Conservation (phyloP, 2,797 vertebrate species). For the Mus minutoides region DNA sequence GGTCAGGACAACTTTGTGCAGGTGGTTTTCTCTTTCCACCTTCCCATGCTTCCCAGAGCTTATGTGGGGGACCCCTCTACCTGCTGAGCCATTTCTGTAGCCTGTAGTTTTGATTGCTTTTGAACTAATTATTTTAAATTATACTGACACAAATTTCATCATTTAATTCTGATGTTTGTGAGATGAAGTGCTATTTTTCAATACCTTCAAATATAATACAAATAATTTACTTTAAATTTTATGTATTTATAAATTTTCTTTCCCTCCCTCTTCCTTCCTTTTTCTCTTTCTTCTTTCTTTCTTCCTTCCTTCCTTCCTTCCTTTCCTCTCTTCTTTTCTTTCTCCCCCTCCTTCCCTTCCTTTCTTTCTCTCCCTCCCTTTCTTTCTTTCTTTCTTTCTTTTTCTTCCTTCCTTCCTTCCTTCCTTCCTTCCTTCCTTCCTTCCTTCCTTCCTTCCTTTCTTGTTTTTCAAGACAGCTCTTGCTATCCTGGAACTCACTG, state of each 20-base stretch:
- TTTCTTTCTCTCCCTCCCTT: too few species aligned
- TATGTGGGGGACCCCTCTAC: too few species aligned
- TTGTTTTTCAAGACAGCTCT: not conserved
- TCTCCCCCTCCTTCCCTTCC: too few species aligned
- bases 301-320: too few species aligned
- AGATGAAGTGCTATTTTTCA: not conserved
- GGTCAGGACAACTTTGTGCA: not conserved
- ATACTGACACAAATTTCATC: constrained; percentile 15
- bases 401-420: not conserved
- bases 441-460: not conserved
- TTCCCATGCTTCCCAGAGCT: not conserved
- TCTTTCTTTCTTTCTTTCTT: not conserved
- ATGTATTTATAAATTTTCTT: not conserved
- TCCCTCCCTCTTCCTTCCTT: not conserved
- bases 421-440: not conserved
- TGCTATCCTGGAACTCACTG: not conserved
- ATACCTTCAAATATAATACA: not conserved
- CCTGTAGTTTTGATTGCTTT: constrained; percentile 45
- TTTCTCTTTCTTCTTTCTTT: too few species aligned
- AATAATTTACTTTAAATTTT: not conserved
- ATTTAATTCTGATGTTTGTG: constrained; percentile 46
- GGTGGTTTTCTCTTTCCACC: not conserved
- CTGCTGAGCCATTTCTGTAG: too few species aligned
- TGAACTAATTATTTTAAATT: constrained; percentile 52
- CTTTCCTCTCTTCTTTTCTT: rapidly evolving